These are phyloP conservation scores for Paguma larvata DNA, from an alignment of 2,797 vertebrate species.

Conservation along the genomic window DNA sequence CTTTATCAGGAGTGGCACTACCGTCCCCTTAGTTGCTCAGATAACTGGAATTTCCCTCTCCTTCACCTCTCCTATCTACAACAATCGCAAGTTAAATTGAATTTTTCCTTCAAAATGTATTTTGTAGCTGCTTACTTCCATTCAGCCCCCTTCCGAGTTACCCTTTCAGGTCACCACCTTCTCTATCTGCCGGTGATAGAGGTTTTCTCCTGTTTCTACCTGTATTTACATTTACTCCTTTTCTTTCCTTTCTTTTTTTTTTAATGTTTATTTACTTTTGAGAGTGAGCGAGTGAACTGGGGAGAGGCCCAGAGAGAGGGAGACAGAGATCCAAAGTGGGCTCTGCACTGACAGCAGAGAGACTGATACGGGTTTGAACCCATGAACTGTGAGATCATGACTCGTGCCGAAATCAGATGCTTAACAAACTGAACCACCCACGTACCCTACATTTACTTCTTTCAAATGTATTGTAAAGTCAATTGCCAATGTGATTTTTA, in stretches of 20 bases:
- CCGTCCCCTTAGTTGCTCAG: not conserved
- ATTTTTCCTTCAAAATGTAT: constrained; percentile 55
- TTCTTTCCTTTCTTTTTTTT: too few relatives aligned
- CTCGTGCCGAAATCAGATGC: too few relatives aligned
- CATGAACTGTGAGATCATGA: too few relatives aligned
- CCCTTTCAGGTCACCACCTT: not conserved
- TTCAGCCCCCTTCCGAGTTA: not conserved
- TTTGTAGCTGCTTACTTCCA: not conserved
- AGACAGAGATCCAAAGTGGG: too few relatives aligned
- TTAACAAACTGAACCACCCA: too few relatives aligned
- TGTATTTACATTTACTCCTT: not conserved
- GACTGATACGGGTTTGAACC: too few relatives aligned
- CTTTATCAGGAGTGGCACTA: not conserved
- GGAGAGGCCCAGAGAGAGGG: too few relatives aligned
- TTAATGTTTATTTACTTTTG: too few relatives aligned
- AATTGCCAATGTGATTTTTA: not conserved
- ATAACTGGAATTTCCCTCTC: constrained; percentile 10
- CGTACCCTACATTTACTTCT: not conserved
- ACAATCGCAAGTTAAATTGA: constrained; percentile 32
- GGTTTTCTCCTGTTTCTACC: not conserved
- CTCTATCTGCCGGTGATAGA: not conserved
- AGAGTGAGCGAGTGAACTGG: too few relatives aligned
- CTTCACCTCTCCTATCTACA: not conserved
- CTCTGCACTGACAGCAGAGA: too few relatives aligned
- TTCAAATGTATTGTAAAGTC: not conserved